Conservation (phyloP, 35 echinoderm and acorn worm genomes). For the Chiridota heheva region DNA sequence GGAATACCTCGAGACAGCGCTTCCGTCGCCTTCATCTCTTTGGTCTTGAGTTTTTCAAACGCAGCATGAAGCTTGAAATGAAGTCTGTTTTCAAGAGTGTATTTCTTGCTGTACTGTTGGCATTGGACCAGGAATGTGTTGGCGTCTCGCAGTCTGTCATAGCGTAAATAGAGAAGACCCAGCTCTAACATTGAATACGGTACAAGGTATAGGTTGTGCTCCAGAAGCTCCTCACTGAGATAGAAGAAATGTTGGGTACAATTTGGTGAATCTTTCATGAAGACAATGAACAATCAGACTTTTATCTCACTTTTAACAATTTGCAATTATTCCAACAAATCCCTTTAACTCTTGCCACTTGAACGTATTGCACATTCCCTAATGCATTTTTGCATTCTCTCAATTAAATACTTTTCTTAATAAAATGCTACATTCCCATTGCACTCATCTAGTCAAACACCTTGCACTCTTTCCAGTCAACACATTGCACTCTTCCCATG, state of each 20-base stretch:
- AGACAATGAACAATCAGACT: too few species aligned
- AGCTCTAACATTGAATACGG: constrained; percentile 89
- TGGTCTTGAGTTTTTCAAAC: constrained; percentile 62
- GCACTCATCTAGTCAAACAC: too few species aligned
- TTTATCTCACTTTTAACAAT: too few species aligned
- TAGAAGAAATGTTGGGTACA: constrained; percentile 12
- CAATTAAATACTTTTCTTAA: too few species aligned
- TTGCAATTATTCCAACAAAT: too few species aligned
- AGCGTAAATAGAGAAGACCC: constrained; percentile 75
- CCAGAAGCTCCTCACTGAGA: constrained; percentile 69
- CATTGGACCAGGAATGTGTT: constrained; percentile 66
- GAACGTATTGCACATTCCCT: too few species aligned
- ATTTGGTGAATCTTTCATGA: not conserved
- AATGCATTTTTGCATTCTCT: too few species aligned
- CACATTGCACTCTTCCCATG: too few species aligned
- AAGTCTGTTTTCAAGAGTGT: constrained; percentile 77
- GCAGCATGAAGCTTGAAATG: constrained; percentile 92
- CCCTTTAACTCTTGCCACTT: too few species aligned
- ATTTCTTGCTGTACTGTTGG: constrained; percentile 80
- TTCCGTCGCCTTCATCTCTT: constrained; percentile 1
- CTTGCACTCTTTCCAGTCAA: too few species aligned
- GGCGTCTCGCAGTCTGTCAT: constrained; percentile 74
- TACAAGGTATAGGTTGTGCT: constrained; percentile 76
- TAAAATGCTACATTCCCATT: too few species aligned
- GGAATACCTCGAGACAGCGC: not conserved